Base-by-base conservation (phyloP, 2,888 invertebrate species). In the Euproctis similis region DNA sequence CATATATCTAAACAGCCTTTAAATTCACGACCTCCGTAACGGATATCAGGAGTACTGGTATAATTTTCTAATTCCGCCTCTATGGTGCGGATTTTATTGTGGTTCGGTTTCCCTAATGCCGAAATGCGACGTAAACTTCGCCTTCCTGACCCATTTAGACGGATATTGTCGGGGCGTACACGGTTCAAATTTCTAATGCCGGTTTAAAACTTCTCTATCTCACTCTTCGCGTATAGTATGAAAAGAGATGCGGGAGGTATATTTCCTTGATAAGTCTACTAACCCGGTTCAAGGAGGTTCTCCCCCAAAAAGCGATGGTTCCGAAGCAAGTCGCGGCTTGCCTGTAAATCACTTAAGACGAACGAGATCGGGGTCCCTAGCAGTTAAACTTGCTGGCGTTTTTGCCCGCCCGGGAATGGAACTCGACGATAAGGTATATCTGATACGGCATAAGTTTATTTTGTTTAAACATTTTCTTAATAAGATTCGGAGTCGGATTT, bases 131-230 rank as follows among this genome's bases (percentile, higher is more conserved):
- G 71, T 80, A 82, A 82, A 82, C 77, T 80, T 81, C 75, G 73
- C 67, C 75, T 81, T 81, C 80, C 82, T 82, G 82, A 84, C 84
- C 84, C 80, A 82, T 78, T 82, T 82, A 75, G 67, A 45, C 47
- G 70, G 69, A 73, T 76, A 74, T 70, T 61, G 69, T 60, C 48
- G 69, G 68, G 71, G 75, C 63, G 65, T 62, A 52, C 62, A 59
- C 63, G 67, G 67, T 72, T 71, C 67, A 72, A 72, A 71, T 68
- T 71, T 58, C 64, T 59, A 67, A 62, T 69, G 63, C 57, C 48
- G 49, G 50, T 61, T 56, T 59, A 56, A 60, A 59, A 52, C n/a
- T 52, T 42, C 45, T 41, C 50, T 51, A 47, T 78, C 80, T 59
- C 63, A 52, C 48, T 73, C 64, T 27, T 44, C 27, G 36, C 33